Conservation (phyloP, 2,797 vertebrate species). For the Falco naumanni region DNA sequence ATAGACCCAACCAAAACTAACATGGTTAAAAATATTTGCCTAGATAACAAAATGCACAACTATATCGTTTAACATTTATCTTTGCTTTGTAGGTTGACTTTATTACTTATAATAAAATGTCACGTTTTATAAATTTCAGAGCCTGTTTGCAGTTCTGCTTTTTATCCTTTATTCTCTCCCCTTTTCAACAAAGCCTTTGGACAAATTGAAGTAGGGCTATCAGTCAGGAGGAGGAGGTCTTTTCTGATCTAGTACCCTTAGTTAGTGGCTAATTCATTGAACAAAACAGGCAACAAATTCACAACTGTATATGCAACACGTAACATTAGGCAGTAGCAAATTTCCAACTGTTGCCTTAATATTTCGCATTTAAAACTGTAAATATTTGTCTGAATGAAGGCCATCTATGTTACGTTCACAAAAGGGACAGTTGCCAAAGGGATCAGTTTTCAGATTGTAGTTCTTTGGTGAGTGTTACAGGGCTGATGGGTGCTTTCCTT, state of each 20-base stretch:
- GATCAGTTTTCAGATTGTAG: neutral
- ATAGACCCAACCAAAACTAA: neutral
- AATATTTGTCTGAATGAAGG: neutral
- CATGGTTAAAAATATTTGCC: neutral
- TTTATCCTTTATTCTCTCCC: neutral
- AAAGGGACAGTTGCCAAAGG: neutral
- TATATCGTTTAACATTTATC: constrained; percentile 7
- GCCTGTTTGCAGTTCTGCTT: constrained; percentile 6
- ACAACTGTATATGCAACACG: neutral
- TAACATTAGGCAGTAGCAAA: neutral
- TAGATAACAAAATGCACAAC: constrained; percentile 1
- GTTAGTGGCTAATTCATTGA: neutral
- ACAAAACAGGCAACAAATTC: neutral
- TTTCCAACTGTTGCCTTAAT: neutral
- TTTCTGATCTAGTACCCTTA: neutral
- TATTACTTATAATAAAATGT: constrained; percentile 38
- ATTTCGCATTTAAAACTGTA: neutral
- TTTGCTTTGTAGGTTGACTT: constrained; percentile 31
- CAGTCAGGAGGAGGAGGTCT: neutral
- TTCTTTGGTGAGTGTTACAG: neutral
- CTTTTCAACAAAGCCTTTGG: neutral
- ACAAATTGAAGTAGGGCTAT: neutral
- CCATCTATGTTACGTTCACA: neutral
- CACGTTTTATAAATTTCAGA: neutral
- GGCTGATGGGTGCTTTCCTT: neutral